Evolutionary conservation across 1,140 invertebrate species (phyloP), one percentile per base, ranked within the genome.

Genomic region (Steinernema khuongi): DNA sequence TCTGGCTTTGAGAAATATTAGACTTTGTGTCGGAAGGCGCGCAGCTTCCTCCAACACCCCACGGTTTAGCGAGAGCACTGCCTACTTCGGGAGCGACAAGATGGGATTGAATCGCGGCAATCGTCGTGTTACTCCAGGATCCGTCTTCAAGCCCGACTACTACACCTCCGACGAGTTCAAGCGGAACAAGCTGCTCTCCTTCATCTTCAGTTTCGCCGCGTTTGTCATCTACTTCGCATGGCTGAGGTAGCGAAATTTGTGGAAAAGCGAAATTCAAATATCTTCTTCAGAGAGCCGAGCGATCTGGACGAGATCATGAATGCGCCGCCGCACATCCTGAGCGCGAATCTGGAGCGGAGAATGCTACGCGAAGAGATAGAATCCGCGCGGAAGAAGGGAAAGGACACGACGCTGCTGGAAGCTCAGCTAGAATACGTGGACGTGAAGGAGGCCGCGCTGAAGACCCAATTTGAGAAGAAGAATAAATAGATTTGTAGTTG

Each of bases 341-440:
- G 79, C 1, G 44, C 76, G n/a, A 82, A 77, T 44, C 28, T 81
- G 31, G 76, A 81, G 70, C 28, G 81, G 29, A 72, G 73, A 66
- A 78, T 77, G 74, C 36, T 81, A 1, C 29, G 77, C 30, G 74
- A 79, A n/a, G 76, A 81, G 29, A 84, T 81, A 19, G 75, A 81
- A 43, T 22, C 74, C 31, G 79, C 76, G 22, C 44, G 72, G 32
- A 43, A 29, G n/a, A 74, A 72, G 14, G 81, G 81, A 26, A 68
- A 74, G 29, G 69, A 74, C 43, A 82, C 80, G 18, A 41, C 77
- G 4, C 60, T 81, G 26, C 74, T 81, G n/a, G 32, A 82, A 72
- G 80, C 80, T 7, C 60, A 81, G 33, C 68, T 81, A 70, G 80
- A 74, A 29, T 81, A 83, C 32, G 76, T 83, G 18, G 80, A 81